Evolutionary conservation across 2,797 vertebrate genomes (phyloP), one percentile per base, ranked within the genome.

Genomic region (Spheniscus humboldti): DNA sequence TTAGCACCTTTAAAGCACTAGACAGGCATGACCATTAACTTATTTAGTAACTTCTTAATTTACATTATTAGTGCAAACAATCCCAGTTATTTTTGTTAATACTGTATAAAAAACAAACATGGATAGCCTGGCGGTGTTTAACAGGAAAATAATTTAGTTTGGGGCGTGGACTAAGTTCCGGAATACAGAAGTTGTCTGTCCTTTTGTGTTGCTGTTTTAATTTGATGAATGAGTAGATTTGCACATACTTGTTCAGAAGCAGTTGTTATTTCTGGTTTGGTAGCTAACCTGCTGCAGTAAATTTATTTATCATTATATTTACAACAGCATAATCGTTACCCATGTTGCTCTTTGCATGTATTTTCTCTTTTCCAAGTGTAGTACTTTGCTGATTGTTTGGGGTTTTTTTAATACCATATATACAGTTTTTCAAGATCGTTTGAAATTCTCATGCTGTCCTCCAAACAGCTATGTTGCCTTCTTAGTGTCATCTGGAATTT

Each of bases 11-110:
- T 80, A 74, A 96, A 96, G 73, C 96, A 75, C 86, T 96, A 37
- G 89, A 64, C 77, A 95, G 88, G 73, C 93, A 72, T 94, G 92
- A 82, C 86, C 77, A 91, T 96, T 96, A 96, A 88, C 57, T 97
- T 23, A 76, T 79, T 96, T 95, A 92, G 41, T 94, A 96, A 79
- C 83, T 96, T 94, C 91, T 92, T 88, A 68, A 84, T 94, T 81
- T 75, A 45, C 2, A 2, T 41, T 96, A 75, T 91, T 92, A 95
- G 41, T 93, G 53, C 59, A 92, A 87, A 94, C 93, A 81, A 53
- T 95, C 78, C 92, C 94, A 48, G 63, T 71, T 69, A 17, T 10
- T 82, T 89, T 85, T 66, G 24, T 62, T 87, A 47, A 68, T 92
- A 37, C 23, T 59, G n/a, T 71, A 73, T 92, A 80, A 88, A 90